These are phyloP conservation scores for Tupaia tana DNA, from an alignment of 2,113 vertebrate species.

Conservation along the genomic window DNA sequence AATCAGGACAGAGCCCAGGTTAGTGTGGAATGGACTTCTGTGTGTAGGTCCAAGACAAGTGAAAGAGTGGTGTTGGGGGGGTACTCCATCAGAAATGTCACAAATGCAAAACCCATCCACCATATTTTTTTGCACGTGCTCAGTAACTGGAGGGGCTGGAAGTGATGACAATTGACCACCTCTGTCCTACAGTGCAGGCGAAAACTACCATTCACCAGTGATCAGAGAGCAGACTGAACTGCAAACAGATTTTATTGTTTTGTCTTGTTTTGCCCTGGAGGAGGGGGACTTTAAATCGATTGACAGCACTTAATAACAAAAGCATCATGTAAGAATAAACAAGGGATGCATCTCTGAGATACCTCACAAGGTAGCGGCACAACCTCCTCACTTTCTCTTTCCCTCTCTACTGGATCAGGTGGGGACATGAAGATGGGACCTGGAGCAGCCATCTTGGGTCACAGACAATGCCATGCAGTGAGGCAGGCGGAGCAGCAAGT, in stretches of 20 bases:
- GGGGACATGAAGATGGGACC: not conserved
- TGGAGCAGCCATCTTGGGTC: not conserved
- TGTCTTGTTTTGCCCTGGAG: not conserved
- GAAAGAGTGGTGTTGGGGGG: not conserved
- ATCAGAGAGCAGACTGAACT: not conserved
- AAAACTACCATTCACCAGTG: not conserved
- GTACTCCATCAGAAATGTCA: not conserved
- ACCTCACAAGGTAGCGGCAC: not conserved
- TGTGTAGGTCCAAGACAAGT: not conserved
- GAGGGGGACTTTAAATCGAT: not conserved
- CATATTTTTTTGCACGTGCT: not conserved
- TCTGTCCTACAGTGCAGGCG: not conserved
- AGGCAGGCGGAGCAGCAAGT: not conserved
- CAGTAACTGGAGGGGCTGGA: not conserved
- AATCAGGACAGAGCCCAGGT: not conserved
- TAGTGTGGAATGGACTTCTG: not conserved
- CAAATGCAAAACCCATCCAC: not conserved
- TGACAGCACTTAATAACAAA: not conserved
- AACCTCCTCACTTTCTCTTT: not conserved
- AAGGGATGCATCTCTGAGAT: not conserved
- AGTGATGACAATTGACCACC: not conserved
- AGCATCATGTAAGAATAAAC: not conserved
- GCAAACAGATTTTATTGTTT: not conserved
- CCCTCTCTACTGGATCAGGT: not conserved
- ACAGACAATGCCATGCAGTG: not conserved